A percentile compares a stretch with the other conserved stretches of the same genome.
These are phyloP conservation scores for Grus americana DNA, from an alignment of 2,113 vertebrate species.

Conservation along the genomic window DNA sequence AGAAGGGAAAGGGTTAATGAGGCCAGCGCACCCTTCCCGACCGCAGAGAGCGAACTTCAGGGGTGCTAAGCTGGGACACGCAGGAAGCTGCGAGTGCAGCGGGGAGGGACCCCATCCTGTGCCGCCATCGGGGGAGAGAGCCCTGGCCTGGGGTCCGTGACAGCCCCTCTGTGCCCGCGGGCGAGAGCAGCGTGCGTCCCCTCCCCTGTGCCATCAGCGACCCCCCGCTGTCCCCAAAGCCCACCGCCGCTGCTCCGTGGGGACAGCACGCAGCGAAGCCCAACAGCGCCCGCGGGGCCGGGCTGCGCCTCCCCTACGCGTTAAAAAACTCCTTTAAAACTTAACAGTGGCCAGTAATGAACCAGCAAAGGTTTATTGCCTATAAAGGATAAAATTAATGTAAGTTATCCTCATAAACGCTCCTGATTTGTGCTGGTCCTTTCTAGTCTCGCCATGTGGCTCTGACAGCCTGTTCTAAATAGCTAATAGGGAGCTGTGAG, in stretches of 20 bases:
- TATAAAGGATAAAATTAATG: slow-evolving; percentile 7
- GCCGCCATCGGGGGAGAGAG: not conserved
- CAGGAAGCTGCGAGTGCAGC: not conserved
- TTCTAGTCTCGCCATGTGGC: rapidly evolving
- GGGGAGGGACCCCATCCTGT: no score
- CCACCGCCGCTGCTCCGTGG: not conserved
- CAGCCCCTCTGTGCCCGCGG: not conserved
- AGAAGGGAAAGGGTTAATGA: not conserved
- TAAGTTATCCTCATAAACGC: not conserved
- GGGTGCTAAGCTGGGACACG: rapidly evolving
- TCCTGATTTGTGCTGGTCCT: not conserved
- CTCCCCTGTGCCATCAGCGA: not conserved
- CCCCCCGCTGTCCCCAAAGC: not conserved
- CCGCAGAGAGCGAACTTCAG: rapidly evolving
- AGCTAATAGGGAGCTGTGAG: not conserved
- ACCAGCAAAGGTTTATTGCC: slow-evolving; percentile 29
- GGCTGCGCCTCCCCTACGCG: rapidly evolving
- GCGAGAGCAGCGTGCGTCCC: rapidly evolving
- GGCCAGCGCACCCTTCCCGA: not conserved
- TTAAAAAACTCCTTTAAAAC: not conserved
- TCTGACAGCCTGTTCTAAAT: not conserved
- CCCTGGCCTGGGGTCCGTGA: rapidly evolving
- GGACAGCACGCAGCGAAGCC: not conserved
- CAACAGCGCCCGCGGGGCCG: not conserved
- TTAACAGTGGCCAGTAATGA: not conserved